These are phyloP conservation scores for Morus bassanus DNA, from an alignment of 2,797 vertebrate species.

Conservation along the genomic window DNA sequence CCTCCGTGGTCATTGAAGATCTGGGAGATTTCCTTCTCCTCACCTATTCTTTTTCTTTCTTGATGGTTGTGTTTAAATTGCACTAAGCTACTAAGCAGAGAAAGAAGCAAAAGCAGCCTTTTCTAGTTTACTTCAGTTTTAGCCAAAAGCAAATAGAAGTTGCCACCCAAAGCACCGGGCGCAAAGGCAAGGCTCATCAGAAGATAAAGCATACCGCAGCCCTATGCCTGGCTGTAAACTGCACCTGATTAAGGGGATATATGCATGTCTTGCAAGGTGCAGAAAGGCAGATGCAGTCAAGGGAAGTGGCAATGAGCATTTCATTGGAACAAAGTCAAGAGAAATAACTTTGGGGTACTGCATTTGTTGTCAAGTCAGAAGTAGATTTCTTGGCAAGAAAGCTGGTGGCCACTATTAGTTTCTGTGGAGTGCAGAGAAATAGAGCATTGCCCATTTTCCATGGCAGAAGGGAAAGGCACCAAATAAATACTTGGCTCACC, in stretches of 20 bases:
- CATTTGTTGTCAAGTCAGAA: background rate
- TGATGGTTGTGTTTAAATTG: background rate
- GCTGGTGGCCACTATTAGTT: background rate
- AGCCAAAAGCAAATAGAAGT: background rate
- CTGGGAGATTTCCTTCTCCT: background rate
- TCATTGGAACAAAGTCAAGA: background rate
- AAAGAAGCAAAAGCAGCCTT: background rate
- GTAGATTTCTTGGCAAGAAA: background rate
- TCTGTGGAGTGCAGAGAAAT: background rate
- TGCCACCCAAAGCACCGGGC: accelerated
- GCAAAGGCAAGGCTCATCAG: background rate
- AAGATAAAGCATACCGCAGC: background rate
- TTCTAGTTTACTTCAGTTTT: background rate
- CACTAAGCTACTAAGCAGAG: background rate
- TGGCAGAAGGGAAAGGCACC: background rate
- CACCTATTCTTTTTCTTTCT: background rate
- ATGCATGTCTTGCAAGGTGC: background rate
- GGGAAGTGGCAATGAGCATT: background rate
- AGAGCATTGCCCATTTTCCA: background rate
- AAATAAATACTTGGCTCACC: background rate
- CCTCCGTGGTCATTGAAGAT: background rate
- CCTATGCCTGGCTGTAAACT: background rate
- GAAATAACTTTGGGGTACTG: background rate
- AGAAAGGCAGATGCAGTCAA: background rate
- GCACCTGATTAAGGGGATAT: too few relatives aligned